Evolutionary conservation across 2,888 invertebrate genomes (phyloP).

Genomic region (Mycalesis mineus): DNA sequence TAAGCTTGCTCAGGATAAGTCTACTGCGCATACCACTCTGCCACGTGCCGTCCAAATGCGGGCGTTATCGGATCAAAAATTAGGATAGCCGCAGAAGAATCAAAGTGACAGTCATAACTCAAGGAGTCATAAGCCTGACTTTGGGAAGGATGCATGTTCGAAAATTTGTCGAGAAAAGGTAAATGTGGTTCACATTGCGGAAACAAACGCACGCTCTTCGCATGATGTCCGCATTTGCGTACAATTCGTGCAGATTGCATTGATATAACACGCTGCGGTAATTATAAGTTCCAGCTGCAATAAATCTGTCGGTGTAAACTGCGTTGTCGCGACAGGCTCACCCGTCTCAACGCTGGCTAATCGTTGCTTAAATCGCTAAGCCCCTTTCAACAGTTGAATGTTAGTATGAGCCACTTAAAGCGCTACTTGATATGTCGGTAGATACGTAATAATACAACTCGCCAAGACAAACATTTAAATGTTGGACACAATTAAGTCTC

Average conservation of each 20-base stretch:
- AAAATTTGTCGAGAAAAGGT: too few relatives aligned
- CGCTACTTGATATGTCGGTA: slow-evolving; percentile 24
- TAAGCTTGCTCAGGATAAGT: too few relatives aligned
- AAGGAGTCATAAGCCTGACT: too few relatives aligned
- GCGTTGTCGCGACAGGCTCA: slow-evolving; percentile 42
- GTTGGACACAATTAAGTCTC: neutral
- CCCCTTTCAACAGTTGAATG: slow-evolving; percentile 37
- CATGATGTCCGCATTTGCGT: neutral
- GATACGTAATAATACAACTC: neutral
- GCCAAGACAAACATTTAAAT: neutral
- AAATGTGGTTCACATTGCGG: too few relatives aligned
- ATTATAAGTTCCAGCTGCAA: slow-evolving; percentile 55
- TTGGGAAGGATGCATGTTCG: too few relatives aligned
- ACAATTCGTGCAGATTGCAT: neutral
- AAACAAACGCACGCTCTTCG: too few relatives aligned
- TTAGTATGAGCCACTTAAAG: slow-evolving; percentile 26
- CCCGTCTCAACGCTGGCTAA: slow-evolving; percentile 42
- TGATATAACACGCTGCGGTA: neutral
- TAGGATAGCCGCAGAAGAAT: too few relatives aligned
- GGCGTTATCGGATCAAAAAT: too few relatives aligned
- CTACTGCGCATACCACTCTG: too few relatives aligned
- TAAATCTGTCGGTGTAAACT: slow-evolving; percentile 59
- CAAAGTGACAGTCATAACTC: too few relatives aligned
- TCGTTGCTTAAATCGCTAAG: slow-evolving; percentile 43
- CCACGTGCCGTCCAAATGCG: too few relatives aligned